Evolutionary conservation across 1,140 invertebrate species (phyloP).

Genomic region (Eriosoma lanigerum): DNA sequence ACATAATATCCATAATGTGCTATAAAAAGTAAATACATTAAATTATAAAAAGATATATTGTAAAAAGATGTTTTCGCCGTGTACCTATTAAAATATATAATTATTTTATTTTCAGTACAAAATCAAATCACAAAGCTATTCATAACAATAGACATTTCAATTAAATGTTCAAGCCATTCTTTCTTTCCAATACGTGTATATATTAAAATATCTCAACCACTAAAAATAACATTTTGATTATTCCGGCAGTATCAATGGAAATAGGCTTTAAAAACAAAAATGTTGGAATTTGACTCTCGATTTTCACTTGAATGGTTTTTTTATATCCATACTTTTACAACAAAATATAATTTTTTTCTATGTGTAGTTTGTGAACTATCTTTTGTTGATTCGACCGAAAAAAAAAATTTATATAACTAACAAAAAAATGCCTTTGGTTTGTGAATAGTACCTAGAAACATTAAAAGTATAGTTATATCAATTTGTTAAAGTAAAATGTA

Average conservation of each 20-base stretch:
- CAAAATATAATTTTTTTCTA: constrained; percentile 9
- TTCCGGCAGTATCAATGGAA: not conserved
- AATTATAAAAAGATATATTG: no score
- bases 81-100: no score
- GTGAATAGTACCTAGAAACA: no score
- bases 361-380: not conserved
- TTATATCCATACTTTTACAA: constrained; percentile 1
- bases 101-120: not conserved
- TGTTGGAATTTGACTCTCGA: not conserved
- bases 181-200: not conserved
- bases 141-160: constrained; percentile 22
- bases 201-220: not conserved
- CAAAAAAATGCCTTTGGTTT: no score
- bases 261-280: constrained; percentile 22
- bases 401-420: no score
- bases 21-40: no score
- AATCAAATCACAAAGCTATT: constrained; percentile 24
- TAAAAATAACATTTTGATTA: constrained; percentile 35
- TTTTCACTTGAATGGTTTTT: constrained; percentile 11
- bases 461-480: no score
- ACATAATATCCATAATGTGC: no score
- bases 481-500: no score
- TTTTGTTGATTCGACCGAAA: constrained; percentile 17
- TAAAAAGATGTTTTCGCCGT: no score
- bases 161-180: constrained; percentile 9